A percentile compares a stretch with the other conserved stretches of the same genome.
Evolutionary conservation across 1,140 invertebrate species (phyloP).

Genomic region (Aphidius ervi): DNA sequence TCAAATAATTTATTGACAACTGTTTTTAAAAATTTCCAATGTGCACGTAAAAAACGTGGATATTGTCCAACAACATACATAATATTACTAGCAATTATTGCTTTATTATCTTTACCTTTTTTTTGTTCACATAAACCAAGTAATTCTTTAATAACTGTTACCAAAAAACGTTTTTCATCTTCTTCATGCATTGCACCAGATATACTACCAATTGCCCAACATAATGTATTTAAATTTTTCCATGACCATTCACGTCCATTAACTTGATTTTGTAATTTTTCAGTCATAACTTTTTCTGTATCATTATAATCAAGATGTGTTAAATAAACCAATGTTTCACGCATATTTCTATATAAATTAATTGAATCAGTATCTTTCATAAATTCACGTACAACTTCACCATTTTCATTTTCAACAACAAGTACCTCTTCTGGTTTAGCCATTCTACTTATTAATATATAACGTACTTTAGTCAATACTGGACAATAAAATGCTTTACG

Average conservation of each 20-base stretch:
- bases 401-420: slow-evolving; percentile 99
- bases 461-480: slow-evolving; percentile 86
- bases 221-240: slow-evolving; percentile 99
- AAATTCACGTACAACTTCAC: slow-evolving; percentile 98
- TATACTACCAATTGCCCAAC: slow-evolving; percentile 99
- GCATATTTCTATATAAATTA: slow-evolving; percentile 99
- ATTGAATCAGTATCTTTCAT: slow-evolving; percentile 99
- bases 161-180: slow-evolving; percentile 98
- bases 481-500: slow-evolving; percentile 71
- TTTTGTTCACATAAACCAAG: slow-evolving; percentile 98
- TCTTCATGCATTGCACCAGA: slow-evolving; percentile 99
- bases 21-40: slow-evolving; percentile 99
- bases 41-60: slow-evolving; percentile 95
- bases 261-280: slow-evolving; percentile 98
- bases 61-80: slow-evolving; percentile 99
- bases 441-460: slow-evolving; percentile 99
- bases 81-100: slow-evolving; percentile 99
- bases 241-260: slow-evolving; percentile 99
- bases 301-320: slow-evolving; percentile 98
- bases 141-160: slow-evolving; percentile 98
- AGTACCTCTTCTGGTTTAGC: slow-evolving; percentile 99
- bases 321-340: slow-evolving; percentile 96
- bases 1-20: slow-evolving; percentile 99
- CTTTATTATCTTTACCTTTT: slow-evolving; percentile 99
- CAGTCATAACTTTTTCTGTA: slow-evolving; percentile 98